Evolutionary conservation across 2,113 vertebrate species (phyloP).

Genomic region (Meleagris gallopavo): DNA sequence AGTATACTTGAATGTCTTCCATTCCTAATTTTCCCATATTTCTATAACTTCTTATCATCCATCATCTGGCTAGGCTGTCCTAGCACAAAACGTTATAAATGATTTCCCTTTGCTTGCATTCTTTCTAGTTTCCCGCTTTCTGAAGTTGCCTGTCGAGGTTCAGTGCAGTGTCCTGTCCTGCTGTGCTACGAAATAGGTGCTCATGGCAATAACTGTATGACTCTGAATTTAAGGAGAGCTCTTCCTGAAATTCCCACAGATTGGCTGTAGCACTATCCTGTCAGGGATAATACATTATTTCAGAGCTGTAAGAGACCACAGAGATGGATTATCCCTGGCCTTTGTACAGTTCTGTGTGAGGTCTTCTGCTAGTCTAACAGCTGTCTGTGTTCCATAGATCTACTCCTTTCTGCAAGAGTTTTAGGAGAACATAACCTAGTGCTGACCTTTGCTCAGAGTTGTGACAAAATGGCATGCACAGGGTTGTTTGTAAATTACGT

Average conservation of each 20-base stretch:
- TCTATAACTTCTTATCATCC: neutral
- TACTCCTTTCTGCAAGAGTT: neutral
- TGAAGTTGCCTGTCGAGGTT: neutral
- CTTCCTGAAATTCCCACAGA: neutral
- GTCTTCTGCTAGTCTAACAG: neutral
- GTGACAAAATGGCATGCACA: neutral
- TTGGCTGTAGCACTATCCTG: neutral
- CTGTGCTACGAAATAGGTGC: neutral
- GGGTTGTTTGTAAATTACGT: neutral
- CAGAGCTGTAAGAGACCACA: neutral
- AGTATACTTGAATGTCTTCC: neutral
- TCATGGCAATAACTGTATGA: neutral
- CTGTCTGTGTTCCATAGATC: neutral
- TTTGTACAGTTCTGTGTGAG: neutral
- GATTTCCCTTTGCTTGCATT: neutral
- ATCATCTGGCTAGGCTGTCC: neutral
- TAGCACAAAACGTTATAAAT: neutral
- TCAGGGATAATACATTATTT: rapidly evolving
- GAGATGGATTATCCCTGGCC: neutral
- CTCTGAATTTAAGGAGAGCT: neutral
- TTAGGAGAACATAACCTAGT: neutral
- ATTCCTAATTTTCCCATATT: neutral
- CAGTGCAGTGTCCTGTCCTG: neutral
- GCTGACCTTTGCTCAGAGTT: neutral
- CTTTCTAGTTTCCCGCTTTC: neutral